These are phyloP conservation scores for Tetramorium simillimum DNA, from an alignment of 1,140 invertebrate species.

Conservation along the genomic window DNA sequence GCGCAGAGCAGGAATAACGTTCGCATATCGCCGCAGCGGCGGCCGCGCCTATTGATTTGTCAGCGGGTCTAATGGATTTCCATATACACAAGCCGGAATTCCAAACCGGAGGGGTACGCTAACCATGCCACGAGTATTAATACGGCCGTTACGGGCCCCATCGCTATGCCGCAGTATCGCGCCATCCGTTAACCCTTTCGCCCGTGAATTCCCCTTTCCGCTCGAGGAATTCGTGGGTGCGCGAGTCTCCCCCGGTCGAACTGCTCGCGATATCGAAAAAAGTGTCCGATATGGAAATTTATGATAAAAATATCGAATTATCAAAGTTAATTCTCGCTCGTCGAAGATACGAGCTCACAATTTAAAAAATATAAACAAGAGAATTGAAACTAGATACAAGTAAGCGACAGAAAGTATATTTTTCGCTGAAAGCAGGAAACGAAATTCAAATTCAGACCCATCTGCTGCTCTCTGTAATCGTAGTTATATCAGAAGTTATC, in stretches of 20 bases:
- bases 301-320: not conserved
- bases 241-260: not conserved
- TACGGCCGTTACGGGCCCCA: slow-evolving; percentile 64
- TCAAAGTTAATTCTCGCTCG: not conserved
- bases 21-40: slow-evolving; percentile 17
- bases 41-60: slow-evolving; percentile 67
- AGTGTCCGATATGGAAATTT: not conserved
- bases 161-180: slow-evolving; percentile 60
- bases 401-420: not conserved
- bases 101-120: slow-evolving; percentile 60
- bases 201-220: slow-evolving; percentile 43
- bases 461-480: not conserved
- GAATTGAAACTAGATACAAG: not conserved
- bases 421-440: not conserved
- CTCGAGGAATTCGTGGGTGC: slow-evolving; percentile 23
- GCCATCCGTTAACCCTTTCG: slow-evolving; percentile 63
- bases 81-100: slow-evolving; percentile 66
- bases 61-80: slow-evolving; percentile 69
- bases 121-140: slow-evolving; percentile 61
- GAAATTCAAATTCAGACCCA: not conserved
- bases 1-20: slow-evolving; percentile 27
- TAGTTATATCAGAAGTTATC: not conserved
- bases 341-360: not conserved
- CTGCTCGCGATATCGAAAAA: slow-evolving; percentile 9
- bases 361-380: not conserved